Evolutionary conservation across 1,140 invertebrate genomes (phyloP), one percentile per base, ranked within the genome.

Genomic region (Microplitis demolitor): DNA sequence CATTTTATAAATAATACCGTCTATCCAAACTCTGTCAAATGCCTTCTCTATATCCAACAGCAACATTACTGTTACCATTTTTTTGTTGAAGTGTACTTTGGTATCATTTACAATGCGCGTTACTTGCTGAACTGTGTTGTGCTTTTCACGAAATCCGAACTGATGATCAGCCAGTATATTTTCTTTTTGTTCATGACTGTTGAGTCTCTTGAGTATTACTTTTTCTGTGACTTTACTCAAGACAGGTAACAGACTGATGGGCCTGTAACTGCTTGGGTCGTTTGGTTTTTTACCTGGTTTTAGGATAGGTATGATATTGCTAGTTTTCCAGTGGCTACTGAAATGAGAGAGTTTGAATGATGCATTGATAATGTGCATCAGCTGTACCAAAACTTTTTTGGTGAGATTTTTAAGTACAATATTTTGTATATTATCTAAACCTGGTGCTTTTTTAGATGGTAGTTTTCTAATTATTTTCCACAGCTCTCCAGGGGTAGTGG

Each of bases 41-140:
- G 85, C 83, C 76, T 87, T 86, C 62, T 79, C 78, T 3, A 87
- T 74, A 54, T 88, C 86, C 13, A 87, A 76, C 13, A 86, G 71
- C 0, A 85, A 35, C 50, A 80, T 73, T 0, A 72, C 72, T 5
- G 80, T 79, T 8, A 77, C 69, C 51, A 80, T 69, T 3, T 82
- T 79, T 73, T 76, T 76, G 66, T 83, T 84, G 31, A 81, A 83
- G 14, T 77, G 77, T 6, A 74, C 45, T 2, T 69, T 72, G 2
- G 87, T 80, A 51, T 81, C 69, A 68, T 83, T 79, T 0, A 78
- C 77, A 14, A 88, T 76, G 62, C 81, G 70, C 0, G 78, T 58
- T 3, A 87, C 34, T 71, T 87, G 85, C 66, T 85, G 79, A 0
- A 77, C 75, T 0, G 85, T 87, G 6, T 68, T 79, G 34, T 84